phyloP scores from a whole-genome alignment of 1,140 invertebrate genomes.

The Nephila pilipes region DNA sequence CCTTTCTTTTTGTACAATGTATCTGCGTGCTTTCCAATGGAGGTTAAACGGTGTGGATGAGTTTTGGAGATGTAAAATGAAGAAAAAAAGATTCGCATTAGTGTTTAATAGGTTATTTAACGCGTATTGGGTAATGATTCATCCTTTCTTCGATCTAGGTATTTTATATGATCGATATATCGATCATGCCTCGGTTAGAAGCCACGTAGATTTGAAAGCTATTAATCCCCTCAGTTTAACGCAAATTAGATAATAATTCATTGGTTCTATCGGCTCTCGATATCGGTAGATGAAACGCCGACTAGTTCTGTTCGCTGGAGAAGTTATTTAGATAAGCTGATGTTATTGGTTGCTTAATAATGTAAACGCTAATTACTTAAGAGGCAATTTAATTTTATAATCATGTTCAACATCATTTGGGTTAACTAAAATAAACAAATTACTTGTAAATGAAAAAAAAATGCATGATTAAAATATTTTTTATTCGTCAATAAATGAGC shows the following conservation, averaged over 20 bases:
- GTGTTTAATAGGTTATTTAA: background rate
- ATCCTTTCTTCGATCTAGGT: background rate
- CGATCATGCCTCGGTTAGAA: background rate
- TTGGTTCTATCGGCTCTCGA: background rate
- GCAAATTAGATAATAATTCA: slow-evolving; percentile 25
- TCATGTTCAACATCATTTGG: background rate
- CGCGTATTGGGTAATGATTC: background rate
- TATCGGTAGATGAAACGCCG: background rate
- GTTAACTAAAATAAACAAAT: no score
- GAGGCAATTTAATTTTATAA: background rate
- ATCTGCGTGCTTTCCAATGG: background rate
- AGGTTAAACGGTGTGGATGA: background rate
- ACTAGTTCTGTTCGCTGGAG: background rate
- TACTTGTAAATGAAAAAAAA: no score
- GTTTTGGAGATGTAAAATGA: background rate
- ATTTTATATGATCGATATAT: slow-evolving; percentile 9
- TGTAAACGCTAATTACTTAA: background rate
- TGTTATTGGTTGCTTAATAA: background rate
- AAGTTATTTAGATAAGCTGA: no score
- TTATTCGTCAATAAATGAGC: no score
- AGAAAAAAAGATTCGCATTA: background rate
- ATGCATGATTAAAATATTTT: no score
- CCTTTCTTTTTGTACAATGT: background rate
- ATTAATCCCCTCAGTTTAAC: background rate
- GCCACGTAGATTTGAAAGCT: background rate